Percentiles rank a stretch among this genome's conserved stretches.
phyloP scores from a whole-genome alignment of 2,113 vertebrate species.

The Dromaius novaehollandiae region DNA sequence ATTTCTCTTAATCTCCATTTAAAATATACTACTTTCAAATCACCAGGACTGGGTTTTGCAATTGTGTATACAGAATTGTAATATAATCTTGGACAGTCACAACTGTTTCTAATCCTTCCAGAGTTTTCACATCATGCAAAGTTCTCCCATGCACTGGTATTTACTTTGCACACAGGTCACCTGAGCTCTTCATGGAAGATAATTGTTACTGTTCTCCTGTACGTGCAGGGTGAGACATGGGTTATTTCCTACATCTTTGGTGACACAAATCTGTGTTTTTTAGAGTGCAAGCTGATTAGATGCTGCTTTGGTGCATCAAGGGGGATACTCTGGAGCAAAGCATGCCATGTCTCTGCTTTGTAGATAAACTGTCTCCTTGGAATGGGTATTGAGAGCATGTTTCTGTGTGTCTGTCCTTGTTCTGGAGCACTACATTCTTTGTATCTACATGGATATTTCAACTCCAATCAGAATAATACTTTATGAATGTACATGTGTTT shows the following conservation, averaged over 20 bases:
- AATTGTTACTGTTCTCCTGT: neutral
- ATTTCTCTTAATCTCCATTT: neutral
- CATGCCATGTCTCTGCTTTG: neutral
- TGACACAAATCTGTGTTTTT: conserved; percentile 8
- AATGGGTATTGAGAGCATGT: neutral
- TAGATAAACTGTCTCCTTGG: neutral
- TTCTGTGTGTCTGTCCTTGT: neutral
- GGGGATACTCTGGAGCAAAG: conserved; percentile 7
- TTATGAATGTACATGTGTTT: neutral
- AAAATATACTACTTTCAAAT: neutral
- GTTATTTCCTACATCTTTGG: conserved; percentile 4
- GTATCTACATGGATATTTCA: neutral
- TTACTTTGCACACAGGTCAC: neutral
- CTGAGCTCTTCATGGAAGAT: neutral
- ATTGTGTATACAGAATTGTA: neutral
- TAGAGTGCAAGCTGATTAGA: conserved; percentile 23
- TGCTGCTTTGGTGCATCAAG: neutral
- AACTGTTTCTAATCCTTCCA: neutral
- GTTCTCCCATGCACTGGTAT: neutral
- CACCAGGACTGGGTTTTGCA: neutral
- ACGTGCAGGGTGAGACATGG: neutral
- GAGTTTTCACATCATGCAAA: neutral
- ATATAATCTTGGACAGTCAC: neutral
- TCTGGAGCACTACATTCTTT: neutral
- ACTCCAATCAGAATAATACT: neutral